Conservation (phyloP, 2,797 vertebrate species). For the Schizopygopsis pylzovi region DNA sequence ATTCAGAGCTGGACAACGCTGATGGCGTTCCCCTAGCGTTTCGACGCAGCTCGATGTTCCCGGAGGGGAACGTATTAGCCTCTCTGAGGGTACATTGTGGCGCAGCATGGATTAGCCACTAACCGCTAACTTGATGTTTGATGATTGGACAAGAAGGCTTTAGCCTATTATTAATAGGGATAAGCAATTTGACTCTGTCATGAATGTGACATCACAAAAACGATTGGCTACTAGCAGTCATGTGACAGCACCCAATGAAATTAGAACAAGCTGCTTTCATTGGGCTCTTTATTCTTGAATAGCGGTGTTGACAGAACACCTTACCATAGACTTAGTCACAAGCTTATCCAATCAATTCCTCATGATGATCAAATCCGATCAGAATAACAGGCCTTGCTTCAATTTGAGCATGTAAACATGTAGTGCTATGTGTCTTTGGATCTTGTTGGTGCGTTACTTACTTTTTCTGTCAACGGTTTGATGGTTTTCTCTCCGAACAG, state of each 20-base stretch:
- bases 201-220: constrained; percentile 63
- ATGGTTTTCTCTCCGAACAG: neutral
- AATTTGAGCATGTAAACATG: constrained; percentile 26
- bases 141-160: constrained; percentile 67
- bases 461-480: neutral
- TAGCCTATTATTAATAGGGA: constrained; percentile 69
- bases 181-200: constrained; percentile 61
- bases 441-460: neutral
- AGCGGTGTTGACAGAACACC: constrained; percentile 40
- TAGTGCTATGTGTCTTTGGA: constrained; percentile 17
- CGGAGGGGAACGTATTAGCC: constrained; percentile 2
- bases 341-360: constrained; percentile 66
- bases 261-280: constrained; percentile 39
- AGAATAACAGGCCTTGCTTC: constrained; percentile 41
- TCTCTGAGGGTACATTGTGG: constrained; percentile 31
- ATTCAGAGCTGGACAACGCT: no score
- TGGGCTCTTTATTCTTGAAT: constrained; percentile 36
- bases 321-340: constrained; percentile 25
- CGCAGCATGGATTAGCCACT: constrained; percentile 25
- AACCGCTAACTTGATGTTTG: constrained; percentile 63
- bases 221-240: constrained; percentile 61
- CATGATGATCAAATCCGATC: constrained; percentile 65
- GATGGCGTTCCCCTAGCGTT: no score
- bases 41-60: no score
- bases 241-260: neutral